Evolutionary conservation across 2,888 invertebrate genomes (phyloP).

Genomic region (Amphipoea oculea): DNA sequence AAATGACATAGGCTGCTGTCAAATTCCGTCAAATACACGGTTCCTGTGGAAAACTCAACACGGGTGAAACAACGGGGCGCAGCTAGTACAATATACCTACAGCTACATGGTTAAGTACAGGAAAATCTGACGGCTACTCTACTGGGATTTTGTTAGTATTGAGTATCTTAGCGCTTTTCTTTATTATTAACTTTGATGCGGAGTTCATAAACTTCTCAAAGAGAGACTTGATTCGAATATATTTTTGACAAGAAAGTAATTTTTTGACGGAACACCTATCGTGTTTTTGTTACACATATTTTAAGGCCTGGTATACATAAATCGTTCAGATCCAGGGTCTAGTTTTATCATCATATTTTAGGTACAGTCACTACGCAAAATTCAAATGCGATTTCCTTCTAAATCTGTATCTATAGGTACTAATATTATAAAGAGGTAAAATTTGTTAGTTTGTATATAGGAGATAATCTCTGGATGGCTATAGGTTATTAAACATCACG

Average conservation of each 20-base stretch:
- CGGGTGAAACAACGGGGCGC: not conserved
- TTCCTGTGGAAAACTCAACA: not conserved
- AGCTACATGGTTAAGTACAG: not conserved
- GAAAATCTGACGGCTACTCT: conserved; percentile 5
- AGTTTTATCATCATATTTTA: not conserved
- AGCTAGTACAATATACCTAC: not conserved
- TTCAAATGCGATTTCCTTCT: not conserved
- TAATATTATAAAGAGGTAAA: not conserved
- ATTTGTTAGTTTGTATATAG: not conserved
- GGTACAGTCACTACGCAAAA: not conserved
- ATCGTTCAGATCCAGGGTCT: not conserved
- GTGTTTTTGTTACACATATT: conserved; percentile 1
- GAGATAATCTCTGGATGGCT: not conserved
- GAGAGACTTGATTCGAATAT: not conserved
- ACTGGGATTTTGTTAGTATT: not conserved
- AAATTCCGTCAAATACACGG: not conserved
- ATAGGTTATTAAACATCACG: no score
- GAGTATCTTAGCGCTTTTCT: not conserved
- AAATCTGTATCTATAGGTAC: not conserved
- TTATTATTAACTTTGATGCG: not conserved
- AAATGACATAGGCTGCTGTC: not conserved
- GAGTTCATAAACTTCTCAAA: conserved; percentile 14
- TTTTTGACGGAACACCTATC: not conserved
- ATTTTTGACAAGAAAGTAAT: conserved; percentile 9
- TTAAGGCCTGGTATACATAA: not conserved